Base-by-base conservation (phyloP, 2,113 vertebrate species). In the Dolichallabes microphthalmus region DNA sequence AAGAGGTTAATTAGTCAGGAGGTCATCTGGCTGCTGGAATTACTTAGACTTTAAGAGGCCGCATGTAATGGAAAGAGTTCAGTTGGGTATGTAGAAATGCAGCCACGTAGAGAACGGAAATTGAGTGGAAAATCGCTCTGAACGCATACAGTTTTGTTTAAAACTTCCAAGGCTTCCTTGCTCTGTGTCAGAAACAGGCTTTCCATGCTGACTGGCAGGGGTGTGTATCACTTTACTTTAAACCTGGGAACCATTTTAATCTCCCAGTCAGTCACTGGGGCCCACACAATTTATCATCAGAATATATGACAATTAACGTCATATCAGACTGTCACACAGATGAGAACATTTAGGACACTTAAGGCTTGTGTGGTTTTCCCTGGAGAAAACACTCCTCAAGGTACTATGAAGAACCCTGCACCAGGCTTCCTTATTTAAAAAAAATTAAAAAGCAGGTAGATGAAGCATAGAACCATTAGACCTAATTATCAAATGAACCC, bases 81-180 rank as follows among this genome's bases (percentile, higher is more conserved):
- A 57, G n/a, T 61, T 27, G 80, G 89, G 88, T n/a, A 88, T 82
- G 73, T 84, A 13, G 57, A 86, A 87, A 86, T 82, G 57, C 88
- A 86, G 86, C 53, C 53, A 61, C 27, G 27, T 81, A 74, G 55
- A 80, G 74, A 66, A 78, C 75, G 57, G 39, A 74, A 82, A 81
- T 81, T 52, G 78, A 14, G 55, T 81, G 68, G 85, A 75, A 85
- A 86, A 75, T 86, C 30, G 66, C 63, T 58, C 25, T 35, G 69
- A 80, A 85, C 80, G 76, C 55, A 73, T 73, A 69, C 75, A 60
- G 25, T 35, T 79, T 68, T 76, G 5, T 76, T 76, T n/a, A 78
- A 68, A 32, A 53, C 76, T 61, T 80, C 27, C 27, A 45, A 39
- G 15, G 32, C 35, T 73, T 80, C 61, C 39, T 80, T 52, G 61